Conservation (phyloP, 2,113 vertebrate species). For the Centropus bengalensis region DNA sequence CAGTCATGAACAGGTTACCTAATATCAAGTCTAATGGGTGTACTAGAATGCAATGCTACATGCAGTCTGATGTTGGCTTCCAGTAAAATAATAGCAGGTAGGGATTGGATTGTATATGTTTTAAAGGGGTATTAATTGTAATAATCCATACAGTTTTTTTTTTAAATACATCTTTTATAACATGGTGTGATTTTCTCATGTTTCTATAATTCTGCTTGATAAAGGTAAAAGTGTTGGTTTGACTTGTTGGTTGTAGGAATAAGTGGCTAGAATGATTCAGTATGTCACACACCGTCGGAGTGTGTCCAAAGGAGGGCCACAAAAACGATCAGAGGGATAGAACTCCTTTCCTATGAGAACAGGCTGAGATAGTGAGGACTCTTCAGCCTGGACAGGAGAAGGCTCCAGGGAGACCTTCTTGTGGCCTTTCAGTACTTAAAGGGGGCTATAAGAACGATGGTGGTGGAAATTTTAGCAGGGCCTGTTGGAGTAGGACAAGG, state of each 20-base stretch:
- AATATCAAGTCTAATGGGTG: not conserved
- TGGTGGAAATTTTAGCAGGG: too few relatives aligned
- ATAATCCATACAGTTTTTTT: not conserved
- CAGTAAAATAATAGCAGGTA: not conserved
- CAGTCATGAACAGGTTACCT: not conserved
- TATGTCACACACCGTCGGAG: not conserved
- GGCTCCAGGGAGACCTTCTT: too few relatives aligned
- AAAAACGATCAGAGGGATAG: not conserved
- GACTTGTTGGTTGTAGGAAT: not conserved
- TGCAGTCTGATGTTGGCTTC: not conserved
- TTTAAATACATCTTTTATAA: not conserved
- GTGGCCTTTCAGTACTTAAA: too few relatives aligned
- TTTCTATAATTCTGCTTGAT: not conserved
- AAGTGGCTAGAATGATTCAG: not conserved
- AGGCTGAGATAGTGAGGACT: not conserved
- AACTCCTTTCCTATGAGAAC: not conserved
- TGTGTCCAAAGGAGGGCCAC: not conserved
- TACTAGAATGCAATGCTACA: not conserved
- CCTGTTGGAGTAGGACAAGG: too few relatives aligned
- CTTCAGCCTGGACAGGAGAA: too few relatives aligned
- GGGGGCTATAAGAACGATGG: too few relatives aligned
- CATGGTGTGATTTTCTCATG: not conserved
- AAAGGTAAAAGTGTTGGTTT: not conserved
- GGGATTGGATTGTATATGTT: not conserved
- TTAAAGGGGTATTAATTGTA: not conserved